Base-by-base conservation (phyloP, 2,888 invertebrate genomes). In the Cantharis nigra region DNA sequence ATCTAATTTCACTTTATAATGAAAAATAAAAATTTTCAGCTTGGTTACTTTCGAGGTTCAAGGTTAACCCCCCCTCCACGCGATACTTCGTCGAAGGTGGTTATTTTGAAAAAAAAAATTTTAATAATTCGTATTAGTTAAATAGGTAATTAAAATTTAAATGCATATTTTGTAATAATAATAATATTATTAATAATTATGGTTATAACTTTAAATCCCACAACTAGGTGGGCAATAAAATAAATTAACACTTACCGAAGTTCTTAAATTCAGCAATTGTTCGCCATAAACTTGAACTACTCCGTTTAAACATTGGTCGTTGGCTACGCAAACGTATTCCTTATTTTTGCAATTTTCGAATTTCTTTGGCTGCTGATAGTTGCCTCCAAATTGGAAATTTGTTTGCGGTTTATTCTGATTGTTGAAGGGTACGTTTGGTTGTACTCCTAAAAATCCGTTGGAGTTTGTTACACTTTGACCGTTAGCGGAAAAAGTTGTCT, bases 281-380 rank as follows among this genome's bases (percentile, higher is more conserved):
- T 89, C 89, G 10, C 90, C 90, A 76, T 90, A 90, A 4, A 87
- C 88, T 84, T 89, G 90, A 76, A 91, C 90, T 0, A 91, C 90
- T 20, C 94, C 94, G 78, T 93, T 91, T 79, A 89, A 86, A 85
- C 94, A 94, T 81, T 91, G 89, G 0, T 90, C 86, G 79, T 90
- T 92, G 0, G 89, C 87, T 0, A 93, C 93, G 85, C 94, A 94
- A 65, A 91, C 89, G 84, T 90, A 91, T 9, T 91, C 92, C 71
- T 89, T 88, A 0, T 91, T 92, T 78, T 88, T 88, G 83, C 94
- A 94, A 13, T 90, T 89, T 82, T 70, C 33, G 20, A 70, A 75
- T 72, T 77, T 78, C 9, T 49, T 70, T 75, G n/a, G 76, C 28
- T 3, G 78, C 78, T 18, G 80, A 63, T 78, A 33, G 80, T 80